Evolutionary conservation across 2,888 invertebrate genomes (phyloP), one percentile per base, ranked within the genome.

Genomic region (Perizoma flavofasciatum): DNA sequence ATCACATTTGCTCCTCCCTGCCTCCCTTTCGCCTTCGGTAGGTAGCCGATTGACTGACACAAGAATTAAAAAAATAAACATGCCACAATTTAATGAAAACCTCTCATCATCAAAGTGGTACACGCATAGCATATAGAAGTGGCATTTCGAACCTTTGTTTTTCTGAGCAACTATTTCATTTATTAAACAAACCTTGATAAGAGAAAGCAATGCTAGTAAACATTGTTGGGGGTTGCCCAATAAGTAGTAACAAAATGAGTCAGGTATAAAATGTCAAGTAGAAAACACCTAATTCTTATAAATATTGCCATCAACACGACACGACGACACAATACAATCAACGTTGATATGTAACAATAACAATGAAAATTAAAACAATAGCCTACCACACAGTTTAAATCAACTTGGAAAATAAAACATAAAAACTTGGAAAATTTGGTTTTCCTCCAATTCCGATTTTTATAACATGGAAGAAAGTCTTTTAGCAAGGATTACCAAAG

Each of bases 331-430:
- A 67, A 59, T 77, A 74, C 78, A 82, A 74, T 74, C 71, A 82
- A 85, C 79, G 81, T 75, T 91, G 91, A 90, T 91, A 91, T 91
- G 91, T 89, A 83, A 85, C 74, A 79, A 77, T 79, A 79, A 78
- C 78, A 70, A 72, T 77, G 78, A 74, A 79, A 79, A 79, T 69
- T 53, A 74, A 76, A 58, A 69, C 63, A 72, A 69, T 68, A 48
- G 60, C 65, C 65, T 55, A 59, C 67, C 74, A 75, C 74, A 72
- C 70, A 75, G 72, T 56, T 55, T 56, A 63, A 57, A 61, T 57
- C 55, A 68, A 66, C 60, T 68, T 43, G 22, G 22, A 33, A 47
- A 51, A 35, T 5, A 33, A 53, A 32, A 11, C 1, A 9, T n/a
- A n/a, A n/a, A n/a, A n/a, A n/a, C 0, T 7, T 40, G 3, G 0